phyloP scores from a whole-genome alignment of 2,797 vertebrate genomes.

The Trematomus bernacchii region DNA sequence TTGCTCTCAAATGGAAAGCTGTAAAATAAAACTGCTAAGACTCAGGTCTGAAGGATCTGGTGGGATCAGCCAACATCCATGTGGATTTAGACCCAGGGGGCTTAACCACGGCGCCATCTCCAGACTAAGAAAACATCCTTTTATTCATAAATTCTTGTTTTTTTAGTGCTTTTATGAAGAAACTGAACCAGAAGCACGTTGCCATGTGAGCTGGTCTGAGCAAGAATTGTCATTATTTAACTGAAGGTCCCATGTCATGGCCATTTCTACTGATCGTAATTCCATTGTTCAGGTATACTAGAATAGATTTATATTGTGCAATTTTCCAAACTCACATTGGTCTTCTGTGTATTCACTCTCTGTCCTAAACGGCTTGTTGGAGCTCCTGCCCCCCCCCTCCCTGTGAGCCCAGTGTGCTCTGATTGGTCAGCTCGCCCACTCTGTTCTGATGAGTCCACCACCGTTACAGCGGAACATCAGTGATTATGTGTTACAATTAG shows the following conservation, averaged over 20 bases:
- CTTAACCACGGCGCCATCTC: conserved; percentile 46
- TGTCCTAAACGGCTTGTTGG: too few species aligned
- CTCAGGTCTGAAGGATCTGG: conserved; percentile 54
- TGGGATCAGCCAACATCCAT: conserved; percentile 58
- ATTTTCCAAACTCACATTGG: too few species aligned
- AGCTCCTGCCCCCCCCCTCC: too few species aligned
- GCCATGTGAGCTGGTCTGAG: conserved; percentile 10
- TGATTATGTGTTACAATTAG: too few species aligned
- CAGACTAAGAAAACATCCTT: conserved; percentile 65
- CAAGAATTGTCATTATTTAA: conserved; percentile 21
- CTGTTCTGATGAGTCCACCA: too few species aligned
- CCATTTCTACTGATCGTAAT: too few species aligned
- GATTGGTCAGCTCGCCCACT: too few species aligned
- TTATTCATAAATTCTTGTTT: conserved; percentile 41
- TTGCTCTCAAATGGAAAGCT: conserved; percentile 28
- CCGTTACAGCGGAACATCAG: too few species aligned
- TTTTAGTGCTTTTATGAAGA: conserved; percentile 24
- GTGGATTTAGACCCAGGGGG: conserved; percentile 43
- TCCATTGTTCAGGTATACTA: too few species aligned
- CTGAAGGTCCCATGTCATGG: background rate
- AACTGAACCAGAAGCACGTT: conserved; percentile 11
- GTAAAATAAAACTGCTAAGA: conserved; percentile 42
- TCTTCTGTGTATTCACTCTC: too few species aligned
- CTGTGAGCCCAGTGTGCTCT: too few species aligned
- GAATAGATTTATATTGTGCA: too few species aligned